Evolutionary conservation across 2,113 vertebrate genomes (phyloP).

Genomic region (Apeltes quadracus): DNA sequence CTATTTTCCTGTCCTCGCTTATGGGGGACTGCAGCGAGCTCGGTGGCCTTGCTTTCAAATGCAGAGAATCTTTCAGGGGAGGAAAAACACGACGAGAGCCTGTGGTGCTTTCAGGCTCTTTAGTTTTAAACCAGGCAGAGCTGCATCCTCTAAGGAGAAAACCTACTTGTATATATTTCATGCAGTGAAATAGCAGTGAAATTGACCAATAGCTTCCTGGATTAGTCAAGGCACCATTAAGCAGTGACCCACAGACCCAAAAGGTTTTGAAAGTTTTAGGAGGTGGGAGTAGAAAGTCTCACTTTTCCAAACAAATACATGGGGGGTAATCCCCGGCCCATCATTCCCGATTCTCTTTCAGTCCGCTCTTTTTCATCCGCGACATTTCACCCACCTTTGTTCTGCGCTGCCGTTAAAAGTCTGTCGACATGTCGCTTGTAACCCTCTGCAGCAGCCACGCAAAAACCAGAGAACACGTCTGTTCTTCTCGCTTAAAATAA

Average conservation of each 20-base stretch:
- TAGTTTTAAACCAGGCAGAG: neutral
- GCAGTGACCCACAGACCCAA: neutral
- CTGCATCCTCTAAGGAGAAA: neutral
- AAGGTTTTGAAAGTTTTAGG: neutral
- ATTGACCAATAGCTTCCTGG: too few species aligned
- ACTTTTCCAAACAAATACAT: neutral
- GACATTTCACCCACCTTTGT: constrained; percentile 65
- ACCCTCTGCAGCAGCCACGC: neutral
- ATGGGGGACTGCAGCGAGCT: constrained; percentile 28
- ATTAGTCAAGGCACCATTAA: neutral
- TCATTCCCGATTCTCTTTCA: constrained; percentile 40
- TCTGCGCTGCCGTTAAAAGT: neutral
- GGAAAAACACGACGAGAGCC: neutral
- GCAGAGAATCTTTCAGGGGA: neutral
- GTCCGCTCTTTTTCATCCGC: constrained; percentile 52
- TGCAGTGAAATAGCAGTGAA: too few species aligned
- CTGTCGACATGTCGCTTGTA: neutral
- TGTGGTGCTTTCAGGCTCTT: neutral
- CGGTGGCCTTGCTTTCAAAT: constrained; percentile 25
- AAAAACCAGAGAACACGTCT: neutral
- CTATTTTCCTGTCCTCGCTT: constrained; percentile 41
- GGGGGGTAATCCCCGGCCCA: neutral
- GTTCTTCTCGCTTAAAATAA: neutral
- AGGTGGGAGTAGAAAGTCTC: neutral
- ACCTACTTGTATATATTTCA: neutral